Evolutionary conservation across 2,888 invertebrate genomes (phyloP).

Genomic region (Tachystola acroxantha): DNA sequence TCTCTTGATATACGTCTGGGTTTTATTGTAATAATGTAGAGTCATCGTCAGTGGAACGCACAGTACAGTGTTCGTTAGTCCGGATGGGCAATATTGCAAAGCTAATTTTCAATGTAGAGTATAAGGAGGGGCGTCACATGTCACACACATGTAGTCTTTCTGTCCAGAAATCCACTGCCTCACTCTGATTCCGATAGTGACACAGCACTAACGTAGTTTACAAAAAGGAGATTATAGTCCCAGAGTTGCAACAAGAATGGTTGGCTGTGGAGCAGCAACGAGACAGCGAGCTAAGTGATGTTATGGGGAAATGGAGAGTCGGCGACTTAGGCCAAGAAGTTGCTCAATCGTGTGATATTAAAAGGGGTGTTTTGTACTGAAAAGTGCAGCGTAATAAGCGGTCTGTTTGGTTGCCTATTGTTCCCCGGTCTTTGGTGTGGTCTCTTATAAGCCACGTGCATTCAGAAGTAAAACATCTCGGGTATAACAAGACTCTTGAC

Average conservation of each 20-base stretch:
- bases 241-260: constrained; percentile 8
- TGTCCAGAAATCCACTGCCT: constrained; percentile 13
- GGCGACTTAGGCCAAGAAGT: not conserved
- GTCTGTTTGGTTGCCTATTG: constrained; percentile 12
- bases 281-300: constrained; percentile 4
- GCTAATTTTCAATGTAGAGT: constrained; percentile 15
- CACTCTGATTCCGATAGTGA: not conserved
- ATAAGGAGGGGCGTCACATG: constrained; percentile 14
- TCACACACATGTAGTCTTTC: constrained; percentile 19
- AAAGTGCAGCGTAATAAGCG: constrained; percentile 18
- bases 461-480: constrained; percentile 14
- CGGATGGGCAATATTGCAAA: constrained; percentile 7
- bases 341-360: constrained; percentile 12
- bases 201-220: constrained; percentile 1
- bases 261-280: constrained; percentile 9
- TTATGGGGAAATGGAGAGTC: no score
- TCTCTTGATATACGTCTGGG: not conserved
- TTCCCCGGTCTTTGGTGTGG: constrained; percentile 20
- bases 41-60: no score
- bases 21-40: no score
- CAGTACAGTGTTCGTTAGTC: no score
- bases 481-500: constrained; percentile 16
- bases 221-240: constrained; percentile 9
- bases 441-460: constrained; percentile 21
- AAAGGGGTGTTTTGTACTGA: constrained; percentile 9